A percentile compares a stretch with the other conserved stretches of the same genome.
Evolutionary conservation across 1,140 invertebrate genomes (phyloP).

Genomic region (Tetraneura akinire): DNA sequence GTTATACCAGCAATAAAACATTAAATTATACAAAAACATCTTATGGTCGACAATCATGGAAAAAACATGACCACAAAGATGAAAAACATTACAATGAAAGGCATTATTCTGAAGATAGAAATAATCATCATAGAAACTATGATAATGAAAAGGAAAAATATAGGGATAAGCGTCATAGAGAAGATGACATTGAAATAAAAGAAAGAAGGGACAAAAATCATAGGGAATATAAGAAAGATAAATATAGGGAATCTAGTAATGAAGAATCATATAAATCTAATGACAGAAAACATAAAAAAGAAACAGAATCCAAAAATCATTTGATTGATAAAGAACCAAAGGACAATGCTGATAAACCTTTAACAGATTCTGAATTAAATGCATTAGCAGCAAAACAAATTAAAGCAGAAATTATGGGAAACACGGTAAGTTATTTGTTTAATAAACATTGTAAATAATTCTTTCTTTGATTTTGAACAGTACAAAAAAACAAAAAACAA

Average conservation of each 20-base stretch:
- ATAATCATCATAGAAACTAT: background rate
- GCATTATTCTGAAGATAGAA: constrained; percentile 14
- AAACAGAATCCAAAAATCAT: background rate
- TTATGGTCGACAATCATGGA: constrained; percentile 32
- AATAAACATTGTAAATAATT: constrained; percentile 5
- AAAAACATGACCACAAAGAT: constrained; percentile 30
- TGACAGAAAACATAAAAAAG: constrained; percentile 1
- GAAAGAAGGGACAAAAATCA: background rate
- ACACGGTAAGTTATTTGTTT: constrained; percentile 61
- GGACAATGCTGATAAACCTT: background rate
- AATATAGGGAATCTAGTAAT: background rate
- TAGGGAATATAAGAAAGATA: constrained; percentile 5
- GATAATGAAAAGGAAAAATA: background rate
- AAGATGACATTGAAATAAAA: background rate
- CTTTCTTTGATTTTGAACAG: too few relatives aligned
- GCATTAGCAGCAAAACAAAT: constrained; percentile 82
- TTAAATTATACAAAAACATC: background rate
- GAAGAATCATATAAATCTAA: constrained; percentile 1
- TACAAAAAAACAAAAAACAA: too few relatives aligned
- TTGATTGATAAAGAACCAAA: background rate
- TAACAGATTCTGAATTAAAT: constrained; percentile 62
- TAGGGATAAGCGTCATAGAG: background rate
- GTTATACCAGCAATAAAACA: constrained; percentile 15
- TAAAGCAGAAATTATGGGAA: constrained; percentile 88
- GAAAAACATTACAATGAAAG: background rate